These are phyloP conservation scores for Patiria miniata DNA, from an alignment of 35 echinoderm and acorn worm species.

Conservation along the genomic window DNA sequence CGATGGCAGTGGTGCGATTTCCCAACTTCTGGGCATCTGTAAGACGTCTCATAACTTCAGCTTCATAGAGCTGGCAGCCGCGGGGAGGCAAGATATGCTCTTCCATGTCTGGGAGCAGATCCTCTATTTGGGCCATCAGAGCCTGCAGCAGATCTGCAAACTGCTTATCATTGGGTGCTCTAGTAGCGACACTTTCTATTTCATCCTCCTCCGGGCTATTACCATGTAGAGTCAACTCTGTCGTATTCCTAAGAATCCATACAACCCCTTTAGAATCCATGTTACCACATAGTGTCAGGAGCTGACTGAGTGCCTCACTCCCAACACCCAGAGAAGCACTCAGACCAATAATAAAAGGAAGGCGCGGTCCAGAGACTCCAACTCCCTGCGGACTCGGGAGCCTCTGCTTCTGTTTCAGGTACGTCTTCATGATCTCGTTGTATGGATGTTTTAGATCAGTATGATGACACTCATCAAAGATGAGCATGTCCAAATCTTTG, in stretches of 20 bases:
- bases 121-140: constrained; percentile 36
- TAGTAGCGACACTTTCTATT: background rate
- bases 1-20: background rate
- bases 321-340: constrained; percentile 81
- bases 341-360: constrained; percentile 58
- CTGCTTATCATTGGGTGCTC: background rate
- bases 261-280: constrained; percentile 50
- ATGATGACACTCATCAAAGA: constrained; percentile 86
- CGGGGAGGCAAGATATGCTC: constrained; percentile 21
- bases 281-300: constrained; percentile 67
- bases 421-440: constrained; percentile 73
- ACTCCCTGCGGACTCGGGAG: background rate
- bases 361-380: background rate
- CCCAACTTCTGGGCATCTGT: constrained; percentile 13
- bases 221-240: constrained; percentile 37
- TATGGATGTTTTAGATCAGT: constrained; percentile 69
- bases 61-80: constrained; percentile 53
- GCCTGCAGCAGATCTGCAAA: constrained; percentile 10
- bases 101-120: background rate
- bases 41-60: constrained; percentile 35
- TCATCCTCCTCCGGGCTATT: constrained; percentile 34
- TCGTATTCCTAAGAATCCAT: constrained; percentile 4
- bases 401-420: constrained; percentile 54
- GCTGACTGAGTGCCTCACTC: constrained; percentile 42
- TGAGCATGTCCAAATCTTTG: constrained; percentile 40